Evolutionary conservation across 1,140 invertebrate genomes (phyloP).

Genomic region (Drosophila teissieri): DNA sequence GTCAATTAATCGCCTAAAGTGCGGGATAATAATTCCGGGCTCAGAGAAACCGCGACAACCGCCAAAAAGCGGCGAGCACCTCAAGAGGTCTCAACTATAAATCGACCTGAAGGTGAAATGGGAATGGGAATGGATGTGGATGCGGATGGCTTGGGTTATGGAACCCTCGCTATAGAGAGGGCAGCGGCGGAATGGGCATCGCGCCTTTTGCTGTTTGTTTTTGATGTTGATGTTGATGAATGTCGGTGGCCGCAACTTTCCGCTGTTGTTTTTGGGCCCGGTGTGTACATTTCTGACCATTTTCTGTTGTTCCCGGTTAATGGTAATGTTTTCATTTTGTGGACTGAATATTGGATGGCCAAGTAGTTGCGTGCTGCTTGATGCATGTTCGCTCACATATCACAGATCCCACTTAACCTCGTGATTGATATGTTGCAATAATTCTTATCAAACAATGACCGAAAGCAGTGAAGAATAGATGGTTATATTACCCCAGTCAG

Average conservation of each 20-base stretch:
- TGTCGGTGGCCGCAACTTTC: slow-evolving; percentile 73
- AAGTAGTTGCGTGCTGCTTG: slow-evolving; percentile 70
- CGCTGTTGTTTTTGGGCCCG: slow-evolving; percentile 41
- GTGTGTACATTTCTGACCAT: slow-evolving; percentile 25
- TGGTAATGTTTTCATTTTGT: slow-evolving; percentile 78
- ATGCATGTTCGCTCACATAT: slow-evolving; percentile 78
- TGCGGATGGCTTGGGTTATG: slow-evolving; percentile 3
- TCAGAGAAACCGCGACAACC: slow-evolving; percentile 76
- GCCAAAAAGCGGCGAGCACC: slow-evolving; percentile 71
- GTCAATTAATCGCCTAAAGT: slow-evolving; percentile 83
- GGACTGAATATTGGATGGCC: slow-evolving; percentile 48
- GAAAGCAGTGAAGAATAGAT: slow-evolving; percentile 60
- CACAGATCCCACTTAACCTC: slow-evolving; percentile 76
- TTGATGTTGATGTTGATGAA: slow-evolving; percentile 68
- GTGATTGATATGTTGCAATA: slow-evolving; percentile 84
- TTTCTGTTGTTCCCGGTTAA: slow-evolving; percentile 64
- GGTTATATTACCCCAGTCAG: slow-evolving; percentile 25
- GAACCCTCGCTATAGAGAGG: slow-evolving; percentile 18
- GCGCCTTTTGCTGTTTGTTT: slow-evolving; percentile 78
- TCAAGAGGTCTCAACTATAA: slow-evolving; percentile 71
- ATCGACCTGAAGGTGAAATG: slow-evolving; percentile 37
- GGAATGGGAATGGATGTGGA: background rate
- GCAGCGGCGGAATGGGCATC: slow-evolving; percentile 19
- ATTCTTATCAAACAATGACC: slow-evolving; percentile 82
- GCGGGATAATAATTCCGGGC: slow-evolving; percentile 67